Base-by-base conservation (phyloP, 2,888 invertebrate species). In the Biston stratarius region DNA sequence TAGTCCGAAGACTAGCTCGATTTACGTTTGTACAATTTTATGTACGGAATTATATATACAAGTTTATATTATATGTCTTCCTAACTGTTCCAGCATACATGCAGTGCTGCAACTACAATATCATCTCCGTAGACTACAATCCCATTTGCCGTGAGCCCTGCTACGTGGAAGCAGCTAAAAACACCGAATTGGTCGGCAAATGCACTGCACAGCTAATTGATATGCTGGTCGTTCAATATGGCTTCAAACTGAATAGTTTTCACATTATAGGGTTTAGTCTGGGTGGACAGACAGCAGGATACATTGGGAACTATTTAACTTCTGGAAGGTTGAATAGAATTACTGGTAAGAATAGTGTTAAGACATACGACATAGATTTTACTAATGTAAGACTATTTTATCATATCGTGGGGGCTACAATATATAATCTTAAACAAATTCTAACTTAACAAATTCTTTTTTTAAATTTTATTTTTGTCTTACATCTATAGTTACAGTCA, bases 231-330 rank as follows among this genome's bases (percentile, higher is more conserved):
- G 76, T 77, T 0, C 77, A 86, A 0, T 78, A 86, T 53, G 79
- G 86, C 0, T 92, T 95, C 47, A 67, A 82, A 0, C 79, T 95
- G n/a, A 76, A 89, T 0, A 80, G 80, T 55, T 88, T 96, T 60
- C 96, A 96, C 75, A 80, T 96, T 0, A 94, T 96, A 53, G 96
- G 96, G 0, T 96, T 96, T 77, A 96, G 96, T 78, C 89, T 96
- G 12, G 96, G 96, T 0, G 96, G 92, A 0, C 96, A 96, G 69
- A 89, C 91, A 0, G 94, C 95, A 0, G 96, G 96, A 0, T 92
- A 85, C 60, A 86, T 94, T 0, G 87, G 92, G 6, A 91, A 94
- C 72, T 91, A 91, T 79, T 60, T 95, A 38, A 87, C 84, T 34
- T 81, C 83, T 14, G 94, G 94, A 9, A 84, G 74, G 42, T 78